A percentile compares a stretch with the other conserved stretches of the same genome.
Conservation (phyloP, 1,140 invertebrate species). For the Lepidurus couesii region DNA sequence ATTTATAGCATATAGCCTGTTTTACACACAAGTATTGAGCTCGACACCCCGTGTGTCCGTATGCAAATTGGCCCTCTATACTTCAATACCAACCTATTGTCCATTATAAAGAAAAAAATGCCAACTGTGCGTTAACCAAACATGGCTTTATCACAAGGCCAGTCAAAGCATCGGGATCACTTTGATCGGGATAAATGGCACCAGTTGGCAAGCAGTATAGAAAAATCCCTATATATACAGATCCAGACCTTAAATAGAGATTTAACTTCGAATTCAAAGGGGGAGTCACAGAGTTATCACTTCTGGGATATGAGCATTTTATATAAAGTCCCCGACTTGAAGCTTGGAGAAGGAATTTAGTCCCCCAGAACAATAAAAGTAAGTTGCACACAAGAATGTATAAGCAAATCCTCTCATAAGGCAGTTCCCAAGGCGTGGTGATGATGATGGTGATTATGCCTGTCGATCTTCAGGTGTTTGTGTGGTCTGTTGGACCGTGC, state of each 20-base stretch:
- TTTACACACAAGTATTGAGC: neutral
- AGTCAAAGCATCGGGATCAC: neutral
- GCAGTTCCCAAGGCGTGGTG: constrained; percentile 1
- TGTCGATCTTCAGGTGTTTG: constrained; percentile 41
- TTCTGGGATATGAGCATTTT: neutral
- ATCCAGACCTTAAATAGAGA: neutral
- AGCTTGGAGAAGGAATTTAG: neutral
- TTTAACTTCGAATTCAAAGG: neutral
- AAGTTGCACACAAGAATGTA: neutral
- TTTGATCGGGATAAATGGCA: constrained; percentile 1
- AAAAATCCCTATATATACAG: neutral
- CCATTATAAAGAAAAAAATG: neutral
- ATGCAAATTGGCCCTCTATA: neutral
- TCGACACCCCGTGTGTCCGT: neutral
- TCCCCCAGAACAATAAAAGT: neutral
- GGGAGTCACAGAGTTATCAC: constrained; percentile 15
- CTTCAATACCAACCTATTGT: neutral
- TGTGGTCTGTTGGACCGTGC: constrained; percentile 46
- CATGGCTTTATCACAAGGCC: constrained; percentile 5
- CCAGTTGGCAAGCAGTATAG: neutral
- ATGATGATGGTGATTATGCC: neutral
- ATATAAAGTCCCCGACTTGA: constrained; percentile 5
- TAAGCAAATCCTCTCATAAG: neutral
- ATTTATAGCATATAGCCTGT: neutral
- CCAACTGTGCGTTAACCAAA: constrained; percentile 5